Conservation (phyloP, 2,888 invertebrate genomes). For the Patella caerulea region DNA sequence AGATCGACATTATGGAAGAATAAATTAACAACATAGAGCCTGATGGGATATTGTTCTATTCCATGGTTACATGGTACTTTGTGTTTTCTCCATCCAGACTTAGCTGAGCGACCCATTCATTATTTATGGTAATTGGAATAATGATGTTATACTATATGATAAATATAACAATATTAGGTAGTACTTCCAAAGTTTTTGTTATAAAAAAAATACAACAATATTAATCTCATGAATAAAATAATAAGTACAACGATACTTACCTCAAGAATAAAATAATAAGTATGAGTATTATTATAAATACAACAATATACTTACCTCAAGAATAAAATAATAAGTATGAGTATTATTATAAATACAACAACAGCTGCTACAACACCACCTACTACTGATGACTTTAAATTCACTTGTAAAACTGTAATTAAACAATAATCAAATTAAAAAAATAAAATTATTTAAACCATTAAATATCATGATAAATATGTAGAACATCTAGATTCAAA, state of each 20-base stretch:
- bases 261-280: constrained; percentile 13
- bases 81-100: no score
- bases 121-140: no score
- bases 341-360: constrained; percentile 21
- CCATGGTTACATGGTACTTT: no score
- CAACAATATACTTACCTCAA: constrained; percentile 18
- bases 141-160: no score
- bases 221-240: no score
- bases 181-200: no score
- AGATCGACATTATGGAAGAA: no score
- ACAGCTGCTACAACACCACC: constrained; percentile 41
- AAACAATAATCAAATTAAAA: neutral
- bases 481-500: neutral
- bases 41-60: no score
- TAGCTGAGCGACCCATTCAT: no score
- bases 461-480: neutral
- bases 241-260: neutral
- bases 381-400: constrained; percentile 29
- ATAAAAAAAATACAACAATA: no score
- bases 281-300: constrained; percentile 7
- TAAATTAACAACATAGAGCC: no score
- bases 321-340: constrained; percentile 18
- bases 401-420: constrained; percentile 25
- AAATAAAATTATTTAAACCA: neutral
- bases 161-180: neutral